A percentile compares a stretch with the other conserved stretches of the same genome.
phyloP scores from a whole-genome alignment of 2,797 vertebrate species.

The Sternarchorhynchus goeldii region DNA sequence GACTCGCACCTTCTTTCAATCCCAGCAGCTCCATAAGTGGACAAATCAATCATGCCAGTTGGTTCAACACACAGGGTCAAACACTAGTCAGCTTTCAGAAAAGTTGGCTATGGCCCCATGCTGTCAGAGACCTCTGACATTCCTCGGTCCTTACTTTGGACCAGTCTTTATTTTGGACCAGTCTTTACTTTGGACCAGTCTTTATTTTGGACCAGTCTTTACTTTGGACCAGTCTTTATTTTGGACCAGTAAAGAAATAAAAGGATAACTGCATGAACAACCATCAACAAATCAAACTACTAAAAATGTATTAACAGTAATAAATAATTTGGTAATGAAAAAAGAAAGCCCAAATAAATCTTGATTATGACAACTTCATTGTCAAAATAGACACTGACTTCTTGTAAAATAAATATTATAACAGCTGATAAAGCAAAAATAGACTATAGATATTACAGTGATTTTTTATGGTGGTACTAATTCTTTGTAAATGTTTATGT shows the following conservation, averaged over 20 bases:
- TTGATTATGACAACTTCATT: too few species aligned
- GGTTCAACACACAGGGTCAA: conserved; percentile 50
- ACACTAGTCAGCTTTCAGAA: conserved; percentile 39
- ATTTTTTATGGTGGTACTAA: too few species aligned
- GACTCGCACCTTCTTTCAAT: conserved; percentile 39
- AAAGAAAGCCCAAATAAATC: too few species aligned
- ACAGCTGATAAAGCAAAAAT: too few species aligned
- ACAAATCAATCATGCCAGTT: conserved; percentile 58
- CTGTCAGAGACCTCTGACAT: conserved; percentile 18
- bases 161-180: neutral
- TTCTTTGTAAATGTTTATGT: too few species aligned
- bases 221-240: neutral
- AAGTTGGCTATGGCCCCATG: conserved; percentile 33
- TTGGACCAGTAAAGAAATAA: neutral
- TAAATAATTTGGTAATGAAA: too few species aligned
- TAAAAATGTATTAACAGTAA: too few species aligned
- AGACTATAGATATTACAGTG: too few species aligned
- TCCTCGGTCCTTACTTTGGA: neutral
- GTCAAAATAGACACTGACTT: too few species aligned
- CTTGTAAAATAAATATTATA: too few species aligned
- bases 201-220: neutral
- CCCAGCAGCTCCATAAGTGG: conserved; percentile 14
- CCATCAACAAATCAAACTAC: too few species aligned
- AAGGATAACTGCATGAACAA: neutral
- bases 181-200: neutral